Percentiles rank a stretch among this genome's conserved stretches.
Evolutionary conservation across 92 coral and sea anemone species (phyloP).

Genomic region (Chrysogorgia sp.): DNA sequence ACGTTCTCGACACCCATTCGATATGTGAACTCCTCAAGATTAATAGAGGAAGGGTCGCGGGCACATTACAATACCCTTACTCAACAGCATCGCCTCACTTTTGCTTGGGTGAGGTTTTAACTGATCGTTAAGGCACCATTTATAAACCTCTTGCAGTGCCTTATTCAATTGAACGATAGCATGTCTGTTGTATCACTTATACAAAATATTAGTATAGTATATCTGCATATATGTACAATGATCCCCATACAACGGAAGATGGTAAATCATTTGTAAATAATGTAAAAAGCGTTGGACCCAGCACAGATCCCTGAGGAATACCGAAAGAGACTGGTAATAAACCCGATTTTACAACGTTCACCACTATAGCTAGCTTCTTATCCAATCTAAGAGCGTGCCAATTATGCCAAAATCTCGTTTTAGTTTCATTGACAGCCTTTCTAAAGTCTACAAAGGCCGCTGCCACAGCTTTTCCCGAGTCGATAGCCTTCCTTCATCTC

Average conservation of each 20-base stretch:
- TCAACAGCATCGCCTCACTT: slow-evolving; percentile 26
- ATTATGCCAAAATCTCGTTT: no score
- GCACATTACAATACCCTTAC: slow-evolving; percentile 15
- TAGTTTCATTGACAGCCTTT: no score
- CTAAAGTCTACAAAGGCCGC: no score
- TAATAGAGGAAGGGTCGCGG: slow-evolving; percentile 1
- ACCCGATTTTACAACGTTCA: slow-evolving; percentile 31
- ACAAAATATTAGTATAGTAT: no score
- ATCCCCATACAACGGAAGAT: slow-evolving; percentile 13
- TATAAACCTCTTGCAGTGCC: neutral
- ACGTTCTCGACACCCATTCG: slow-evolving; percentile 22
- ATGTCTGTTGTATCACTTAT: no score
- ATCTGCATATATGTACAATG: neutral
- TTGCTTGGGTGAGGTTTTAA: slow-evolving; percentile 41
- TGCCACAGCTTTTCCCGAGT: no score
- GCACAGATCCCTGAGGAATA: slow-evolving; percentile 41
- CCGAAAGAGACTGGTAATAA: slow-evolving; percentile 13
- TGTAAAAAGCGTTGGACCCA: slow-evolving; percentile 34
- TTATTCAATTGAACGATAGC: no score
- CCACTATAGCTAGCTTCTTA: slow-evolving; percentile 13
- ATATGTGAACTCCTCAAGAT: slow-evolving; percentile 13
- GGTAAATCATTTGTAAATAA: slow-evolving; percentile 34
- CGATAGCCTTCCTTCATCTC: no score
- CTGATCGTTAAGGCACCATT: slow-evolving; percentile 26
- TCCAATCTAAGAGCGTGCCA: no score